A percentile compares a stretch with the other conserved stretches of the same genome.
phyloP scores from a whole-genome alignment of 2,113 vertebrate genomes.

The Crotalus tigris region DNA sequence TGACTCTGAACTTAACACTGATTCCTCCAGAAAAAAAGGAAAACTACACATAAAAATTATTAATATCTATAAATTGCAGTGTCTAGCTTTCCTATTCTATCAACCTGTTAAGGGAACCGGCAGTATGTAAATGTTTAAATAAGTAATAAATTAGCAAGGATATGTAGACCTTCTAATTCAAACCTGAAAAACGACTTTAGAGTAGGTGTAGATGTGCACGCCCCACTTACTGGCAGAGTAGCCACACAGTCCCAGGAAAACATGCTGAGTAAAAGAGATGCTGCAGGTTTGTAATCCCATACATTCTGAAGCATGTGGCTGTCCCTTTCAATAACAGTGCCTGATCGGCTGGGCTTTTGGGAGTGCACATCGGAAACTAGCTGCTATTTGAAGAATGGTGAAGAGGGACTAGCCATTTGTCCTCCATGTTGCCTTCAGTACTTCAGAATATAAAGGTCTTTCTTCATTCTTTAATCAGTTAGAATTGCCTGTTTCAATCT shows the following conservation, averaged over 20 bases:
- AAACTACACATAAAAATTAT: neutral
- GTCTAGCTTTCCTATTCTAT: neutral
- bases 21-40: neutral
- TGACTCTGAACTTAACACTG: neutral
- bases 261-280: neutral
- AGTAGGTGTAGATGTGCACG: neutral
- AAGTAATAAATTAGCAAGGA: neutral
- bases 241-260: neutral
- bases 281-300: neutral
- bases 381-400: neutral
- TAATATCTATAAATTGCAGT: neutral
- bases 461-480: too few relatives aligned
- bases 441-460: too few relatives aligned
- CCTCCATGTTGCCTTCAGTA: too few relatives aligned
- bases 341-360: neutral
- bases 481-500: too few relatives aligned
- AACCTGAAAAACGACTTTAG: neutral
- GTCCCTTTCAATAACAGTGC: neutral
- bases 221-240: neutral
- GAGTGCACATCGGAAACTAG: neutral
- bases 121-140: neutral
- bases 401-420: neutral
- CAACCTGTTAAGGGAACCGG: neutral
- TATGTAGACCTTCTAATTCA: neutral
- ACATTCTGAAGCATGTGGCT: neutral